phyloP scores from a whole-genome alignment of 35 echinoderm and acorn worm species.

The Amphiura filiformis region DNA sequence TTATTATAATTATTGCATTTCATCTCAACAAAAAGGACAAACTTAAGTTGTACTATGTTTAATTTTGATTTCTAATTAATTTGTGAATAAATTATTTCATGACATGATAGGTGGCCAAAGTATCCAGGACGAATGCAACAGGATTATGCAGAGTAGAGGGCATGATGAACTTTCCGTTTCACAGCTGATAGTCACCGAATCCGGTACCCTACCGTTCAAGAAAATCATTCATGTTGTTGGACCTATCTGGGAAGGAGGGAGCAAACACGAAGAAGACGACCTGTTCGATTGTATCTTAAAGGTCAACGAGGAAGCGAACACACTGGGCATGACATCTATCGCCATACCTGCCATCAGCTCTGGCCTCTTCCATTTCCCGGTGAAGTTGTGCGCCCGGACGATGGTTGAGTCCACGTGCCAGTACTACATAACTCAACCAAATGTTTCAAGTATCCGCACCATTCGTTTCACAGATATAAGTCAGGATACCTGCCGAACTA shows the following conservation, averaged over 20 bases:
- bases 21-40: too few relatives aligned
- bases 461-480: neutral
- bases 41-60: too few relatives aligned
- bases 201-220: constrained; percentile 43
- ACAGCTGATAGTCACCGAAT: constrained; percentile 11
- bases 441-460: neutral
- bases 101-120: constrained; percentile 21
- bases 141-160: neutral
- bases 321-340: constrained; percentile 5
- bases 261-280: neutral
- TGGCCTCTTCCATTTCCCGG: constrained; percentile 33
- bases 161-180: neutral
- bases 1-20: too few relatives aligned
- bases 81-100: too few relatives aligned
- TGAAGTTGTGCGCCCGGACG: constrained; percentile 10
- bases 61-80: too few relatives aligned
- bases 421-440: neutral
- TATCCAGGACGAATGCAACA: constrained; percentile 26
- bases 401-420: constrained; percentile 18
- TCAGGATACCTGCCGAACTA: neutral
- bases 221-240: constrained; percentile 40
- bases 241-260: neutral
- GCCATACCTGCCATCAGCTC: constrained; percentile 47
- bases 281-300: neutral
- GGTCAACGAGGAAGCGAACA: neutral